Evolutionary conservation across 2,888 invertebrate genomes (phyloP).

Genomic region (Eurois occulta): DNA sequence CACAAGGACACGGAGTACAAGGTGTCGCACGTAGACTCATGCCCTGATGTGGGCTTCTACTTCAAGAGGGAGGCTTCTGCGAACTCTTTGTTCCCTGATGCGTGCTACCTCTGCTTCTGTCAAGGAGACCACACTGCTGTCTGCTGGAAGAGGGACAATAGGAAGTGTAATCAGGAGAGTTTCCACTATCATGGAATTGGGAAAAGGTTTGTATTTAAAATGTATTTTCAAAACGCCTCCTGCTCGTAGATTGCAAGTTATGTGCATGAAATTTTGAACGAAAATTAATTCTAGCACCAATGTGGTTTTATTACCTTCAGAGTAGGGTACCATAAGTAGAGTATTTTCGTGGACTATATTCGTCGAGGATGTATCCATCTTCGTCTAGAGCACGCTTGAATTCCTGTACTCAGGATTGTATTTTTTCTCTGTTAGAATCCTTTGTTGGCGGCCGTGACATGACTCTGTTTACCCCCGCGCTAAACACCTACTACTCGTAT

Average conservation of each 20-base stretch:
- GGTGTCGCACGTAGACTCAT: constrained; percentile 68
- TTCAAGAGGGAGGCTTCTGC: constrained; percentile 69
- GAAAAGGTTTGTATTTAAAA: constrained; percentile 69
- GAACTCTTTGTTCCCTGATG: constrained; percentile 66
- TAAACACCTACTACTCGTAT: neutral
- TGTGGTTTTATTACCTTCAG: neutral
- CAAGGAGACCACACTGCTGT: constrained; percentile 72
- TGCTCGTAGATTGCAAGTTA: neutral
- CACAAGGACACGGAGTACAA: constrained; percentile 64
- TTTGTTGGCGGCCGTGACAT: neutral
- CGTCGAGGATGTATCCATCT: neutral
- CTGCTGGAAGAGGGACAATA: constrained; percentile 78
- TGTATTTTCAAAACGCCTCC: neutral
- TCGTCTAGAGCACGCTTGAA: neutral
- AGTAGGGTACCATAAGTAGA: neutral
- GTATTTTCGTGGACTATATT: neutral
- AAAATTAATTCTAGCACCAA: neutral
- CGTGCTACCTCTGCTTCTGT: constrained; percentile 83
- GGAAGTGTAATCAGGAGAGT: constrained; percentile 73
- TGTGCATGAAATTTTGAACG: neutral
- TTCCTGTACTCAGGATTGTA: neutral
- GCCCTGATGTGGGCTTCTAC: constrained; percentile 80
- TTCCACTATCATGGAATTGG: constrained; percentile 69
- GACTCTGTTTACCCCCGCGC: neutral
- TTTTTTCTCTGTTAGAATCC: neutral